Conservation (phyloP, 1,140 invertebrate genomes). For the Nymphalis io region DNA sequence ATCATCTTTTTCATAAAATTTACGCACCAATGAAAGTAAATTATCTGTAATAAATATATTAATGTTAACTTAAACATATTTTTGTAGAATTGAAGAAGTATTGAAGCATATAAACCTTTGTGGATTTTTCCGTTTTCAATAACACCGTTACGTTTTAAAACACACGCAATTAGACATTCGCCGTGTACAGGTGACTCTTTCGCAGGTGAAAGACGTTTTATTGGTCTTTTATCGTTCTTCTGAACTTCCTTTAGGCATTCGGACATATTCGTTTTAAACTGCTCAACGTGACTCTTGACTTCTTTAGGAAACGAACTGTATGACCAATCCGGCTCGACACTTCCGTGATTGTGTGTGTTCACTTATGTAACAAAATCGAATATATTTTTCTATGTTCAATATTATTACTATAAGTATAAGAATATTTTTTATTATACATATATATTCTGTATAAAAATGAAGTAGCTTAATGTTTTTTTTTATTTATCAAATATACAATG, state of each 20-base stretch:
- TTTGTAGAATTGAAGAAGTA: conserved; percentile 3
- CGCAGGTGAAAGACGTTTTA: conserved; percentile 62
- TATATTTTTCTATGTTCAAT: background rate
- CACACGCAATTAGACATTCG: conserved; percentile 71
- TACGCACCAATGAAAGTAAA: conserved; percentile 53
- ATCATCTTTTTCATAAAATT: conserved; percentile 68
- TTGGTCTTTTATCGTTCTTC: conserved; percentile 50
- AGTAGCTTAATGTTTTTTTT: too few relatives aligned
- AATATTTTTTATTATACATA: too few relatives aligned
- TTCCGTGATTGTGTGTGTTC: conserved; percentile 7
- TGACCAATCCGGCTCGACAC: conserved; percentile 60
- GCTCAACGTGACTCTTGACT: conserved; percentile 47
- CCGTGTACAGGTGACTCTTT: conserved; percentile 69
- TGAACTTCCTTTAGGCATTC: conserved; percentile 72
- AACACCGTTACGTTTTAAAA: conserved; percentile 66
- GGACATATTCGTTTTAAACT: conserved; percentile 70
- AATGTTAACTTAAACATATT: background rate
- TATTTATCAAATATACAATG: too few relatives aligned
- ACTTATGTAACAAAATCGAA: background rate
- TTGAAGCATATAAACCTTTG: conserved; percentile 53
- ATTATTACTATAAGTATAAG: too few relatives aligned
- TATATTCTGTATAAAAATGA: too few relatives aligned
- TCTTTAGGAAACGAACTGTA: conserved; percentile 60
- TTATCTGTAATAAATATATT: conserved; percentile 50
- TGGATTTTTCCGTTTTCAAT: conserved; percentile 62